Evolutionary conservation across 2,888 invertebrate species (phyloP).

Genomic region (Oscheius sp.): DNA sequence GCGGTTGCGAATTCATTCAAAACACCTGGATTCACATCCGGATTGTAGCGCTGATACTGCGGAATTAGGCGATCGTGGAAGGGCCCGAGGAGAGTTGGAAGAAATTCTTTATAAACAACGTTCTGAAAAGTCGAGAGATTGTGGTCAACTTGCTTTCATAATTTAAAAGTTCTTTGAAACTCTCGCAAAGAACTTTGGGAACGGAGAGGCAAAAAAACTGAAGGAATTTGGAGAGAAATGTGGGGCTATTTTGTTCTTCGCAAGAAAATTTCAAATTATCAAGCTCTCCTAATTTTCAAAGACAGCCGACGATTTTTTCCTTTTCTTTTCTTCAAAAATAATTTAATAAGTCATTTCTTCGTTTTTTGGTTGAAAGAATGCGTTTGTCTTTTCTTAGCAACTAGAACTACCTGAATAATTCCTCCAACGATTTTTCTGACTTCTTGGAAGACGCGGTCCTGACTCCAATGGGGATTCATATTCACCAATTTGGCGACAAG

Average conservation of each 20-base stretch:
- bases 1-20: conserved; percentile 96
- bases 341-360: too few relatives aligned
- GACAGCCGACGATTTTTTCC: too few relatives aligned
- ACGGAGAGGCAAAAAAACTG: conserved; percentile 30
- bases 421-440: conserved; percentile 72
- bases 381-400: too few relatives aligned
- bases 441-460: conserved; percentile 69
- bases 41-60: conserved; percentile 83
- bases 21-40: conserved; percentile 83
- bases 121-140: too few relatives aligned
- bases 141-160: too few relatives aligned
- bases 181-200: too few relatives aligned
- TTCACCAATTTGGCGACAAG: conserved; percentile 61
- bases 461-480: conserved; percentile 68
- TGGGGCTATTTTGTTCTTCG: too few relatives aligned
- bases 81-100: conserved; percentile 84
- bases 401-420: conserved; percentile 55
- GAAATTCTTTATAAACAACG: conserved; percentile 79
- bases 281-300: too few relatives aligned
- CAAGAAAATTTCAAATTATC: too few relatives aligned
- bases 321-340: too few relatives aligned
- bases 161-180: too few relatives aligned
- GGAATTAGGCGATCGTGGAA: conserved; percentile 79
- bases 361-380: too few relatives aligned
- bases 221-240: conserved; percentile 35